These are phyloP conservation scores for Dolichopus griseipennis DNA, from an alignment of 2,888 invertebrate species.

Conservation along the genomic window DNA sequence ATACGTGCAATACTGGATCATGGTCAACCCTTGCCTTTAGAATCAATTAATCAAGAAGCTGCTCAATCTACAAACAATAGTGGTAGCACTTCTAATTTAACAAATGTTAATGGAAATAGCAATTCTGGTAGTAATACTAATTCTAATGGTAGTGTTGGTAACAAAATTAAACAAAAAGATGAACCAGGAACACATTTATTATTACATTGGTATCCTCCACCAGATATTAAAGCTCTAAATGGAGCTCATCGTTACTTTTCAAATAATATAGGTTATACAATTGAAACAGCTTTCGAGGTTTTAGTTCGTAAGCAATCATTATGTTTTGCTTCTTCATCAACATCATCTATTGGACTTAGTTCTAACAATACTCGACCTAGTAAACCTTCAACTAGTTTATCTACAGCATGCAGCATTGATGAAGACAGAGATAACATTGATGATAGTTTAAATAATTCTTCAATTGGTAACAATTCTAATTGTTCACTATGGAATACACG, in stretches of 20 bases:
- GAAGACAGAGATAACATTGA: conserved; percentile 9
- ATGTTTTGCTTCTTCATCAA: conserved; percentile 27
- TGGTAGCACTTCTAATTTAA: not conserved
- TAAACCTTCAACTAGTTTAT: not conserved
- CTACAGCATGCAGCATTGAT: conserved; percentile 7
- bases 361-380: not conserved
- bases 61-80: conserved; percentile 26
- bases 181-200: conserved; percentile 41
- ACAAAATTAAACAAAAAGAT: conserved; percentile 32
- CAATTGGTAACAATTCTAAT: not conserved
- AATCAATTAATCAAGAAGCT: conserved; percentile 30
- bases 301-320: conserved; percentile 40
- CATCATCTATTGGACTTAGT: conserved; percentile 14
- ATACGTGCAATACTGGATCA: conserved; percentile 42
- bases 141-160: conserved; percentile 20
- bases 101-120: not conserved
- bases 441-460: conserved; percentile 12
- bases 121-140: not conserved
- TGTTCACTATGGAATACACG: not conserved
- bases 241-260: conserved; percentile 35
- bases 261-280: conserved; percentile 35
- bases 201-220: conserved; percentile 37
- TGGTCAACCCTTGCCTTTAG: conserved; percentile 41
- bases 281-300: conserved; percentile 42
- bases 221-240: conserved; percentile 33